Conservation (phyloP, 2,888 invertebrate species). For the Drosophila recens region DNA sequence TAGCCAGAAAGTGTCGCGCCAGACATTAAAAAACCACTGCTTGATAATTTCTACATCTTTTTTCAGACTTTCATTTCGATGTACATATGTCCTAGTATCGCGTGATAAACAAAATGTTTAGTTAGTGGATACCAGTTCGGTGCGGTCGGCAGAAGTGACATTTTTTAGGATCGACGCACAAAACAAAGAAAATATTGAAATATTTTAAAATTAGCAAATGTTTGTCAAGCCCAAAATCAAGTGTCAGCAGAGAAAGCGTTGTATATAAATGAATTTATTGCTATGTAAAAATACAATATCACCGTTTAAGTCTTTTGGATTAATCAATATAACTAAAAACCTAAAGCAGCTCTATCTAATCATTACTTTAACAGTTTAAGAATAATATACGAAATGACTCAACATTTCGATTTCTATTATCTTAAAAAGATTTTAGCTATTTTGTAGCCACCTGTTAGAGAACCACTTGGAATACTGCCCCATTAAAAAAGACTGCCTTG, state of each 20-base stretch:
- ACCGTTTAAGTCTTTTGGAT: background rate
- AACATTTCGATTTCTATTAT: background rate
- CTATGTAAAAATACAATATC: background rate
- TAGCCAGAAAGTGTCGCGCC: constrained; percentile 32
- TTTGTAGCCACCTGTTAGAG: background rate
- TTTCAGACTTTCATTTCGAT: constrained; percentile 6
- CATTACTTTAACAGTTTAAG: background rate
- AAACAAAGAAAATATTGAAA: constrained; percentile 2
- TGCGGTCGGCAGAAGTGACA: constrained; percentile 10
- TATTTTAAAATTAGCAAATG: background rate
- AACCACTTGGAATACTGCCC: constrained; percentile 15
- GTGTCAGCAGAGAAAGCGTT: background rate
- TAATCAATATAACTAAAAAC: background rate
- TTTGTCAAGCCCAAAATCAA: background rate
- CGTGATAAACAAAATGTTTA: constrained; percentile 23
- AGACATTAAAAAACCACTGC: constrained; percentile 21
- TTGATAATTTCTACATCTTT: constrained; percentile 8
- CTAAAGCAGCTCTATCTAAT: background rate
- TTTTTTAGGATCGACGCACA: constrained; percentile 5
- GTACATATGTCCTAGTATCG: constrained; percentile 17
- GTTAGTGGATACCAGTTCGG: constrained; percentile 33
- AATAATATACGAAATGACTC: background rate
- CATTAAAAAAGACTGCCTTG: constrained; percentile 6
- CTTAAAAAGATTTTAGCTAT: background rate
- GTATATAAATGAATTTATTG: background rate